Percentiles rank a stretch among this genome's conserved stretches.
Evolutionary conservation across 2,113 vertebrate species (phyloP).

Genomic region (Pungitius pungitius): DNA sequence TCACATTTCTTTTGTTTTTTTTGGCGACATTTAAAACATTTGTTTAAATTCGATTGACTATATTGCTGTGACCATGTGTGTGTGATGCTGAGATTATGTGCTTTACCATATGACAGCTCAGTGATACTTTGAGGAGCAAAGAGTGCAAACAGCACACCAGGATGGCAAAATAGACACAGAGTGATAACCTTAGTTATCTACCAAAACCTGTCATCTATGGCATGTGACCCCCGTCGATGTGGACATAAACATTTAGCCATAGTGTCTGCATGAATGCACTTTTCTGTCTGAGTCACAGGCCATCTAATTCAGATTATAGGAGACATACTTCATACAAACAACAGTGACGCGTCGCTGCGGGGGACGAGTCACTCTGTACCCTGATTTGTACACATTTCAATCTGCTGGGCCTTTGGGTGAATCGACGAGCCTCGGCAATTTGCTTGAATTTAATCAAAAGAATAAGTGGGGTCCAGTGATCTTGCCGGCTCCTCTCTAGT

Average conservation of each 20-base stretch:
- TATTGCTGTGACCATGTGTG: slow-evolving; percentile 35
- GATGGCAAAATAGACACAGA: slow-evolving; percentile 53
- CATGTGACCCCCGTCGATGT: slow-evolving; percentile 20
- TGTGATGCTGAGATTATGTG: slow-evolving; percentile 35
- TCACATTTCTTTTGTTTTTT: too few species aligned
- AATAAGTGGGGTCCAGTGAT: slow-evolving; percentile 6
- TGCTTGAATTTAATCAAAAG: background rate
- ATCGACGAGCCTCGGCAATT: background rate
- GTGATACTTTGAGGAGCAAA: slow-evolving; percentile 49
- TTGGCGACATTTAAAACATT: too few species aligned
- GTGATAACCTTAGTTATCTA: slow-evolving; percentile 43
- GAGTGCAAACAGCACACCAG: slow-evolving; percentile 57
- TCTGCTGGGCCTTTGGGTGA: slow-evolving; percentile 6
- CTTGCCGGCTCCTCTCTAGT: slow-evolving; percentile 33
- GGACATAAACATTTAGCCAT: slow-evolving; percentile 65
- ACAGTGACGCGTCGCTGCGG: slow-evolving; percentile 11
- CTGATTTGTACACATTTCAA: slow-evolving; percentile 4
- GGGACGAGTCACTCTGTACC: too few species aligned
- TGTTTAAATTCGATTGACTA: too few species aligned
- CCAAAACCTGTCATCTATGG: slow-evolving; percentile 56
- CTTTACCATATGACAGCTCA: slow-evolving; percentile 56
- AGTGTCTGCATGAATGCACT: slow-evolving; percentile 59
- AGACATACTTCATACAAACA: slow-evolving; percentile 31
- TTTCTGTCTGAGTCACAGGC: slow-evolving; percentile 54
- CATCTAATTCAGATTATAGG: slow-evolving; percentile 44